A percentile compares a stretch with the other conserved stretches of the same genome.
phyloP scores from a whole-genome alignment of 2,888 invertebrate genomes.

The Thyatira batis region DNA sequence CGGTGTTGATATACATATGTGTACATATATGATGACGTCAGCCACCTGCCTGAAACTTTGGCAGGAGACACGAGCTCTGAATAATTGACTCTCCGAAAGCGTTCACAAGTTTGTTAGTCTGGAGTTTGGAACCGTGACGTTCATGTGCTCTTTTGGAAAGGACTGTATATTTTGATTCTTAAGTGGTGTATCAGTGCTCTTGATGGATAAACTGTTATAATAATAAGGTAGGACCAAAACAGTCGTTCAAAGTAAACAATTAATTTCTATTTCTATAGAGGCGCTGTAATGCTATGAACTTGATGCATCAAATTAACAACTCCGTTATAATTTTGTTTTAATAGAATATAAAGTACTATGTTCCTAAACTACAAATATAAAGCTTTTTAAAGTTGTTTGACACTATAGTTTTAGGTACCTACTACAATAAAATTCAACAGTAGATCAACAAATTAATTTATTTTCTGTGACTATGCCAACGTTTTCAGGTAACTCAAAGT shows the following conservation, averaged over 20 bases:
- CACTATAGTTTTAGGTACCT: too few species aligned
- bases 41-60: conserved; percentile 76
- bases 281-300: not conserved
- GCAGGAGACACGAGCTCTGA: conserved; percentile 75
- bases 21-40: conserved; percentile 67
- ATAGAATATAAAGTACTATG: too few species aligned
- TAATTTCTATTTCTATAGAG: conserved; percentile 1
- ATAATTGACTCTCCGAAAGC: conserved; percentile 73
- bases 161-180: conserved; percentile 23
- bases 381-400: too few species aligned
- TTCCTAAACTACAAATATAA: too few species aligned
- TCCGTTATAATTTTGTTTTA: too few species aligned
- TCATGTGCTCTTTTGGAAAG: conserved; percentile 40
- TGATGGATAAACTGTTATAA: not conserved
- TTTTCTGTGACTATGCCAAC: not conserved
- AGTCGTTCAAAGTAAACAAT: not conserved
- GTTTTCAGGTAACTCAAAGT: not conserved
- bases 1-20: conserved; percentile 58
- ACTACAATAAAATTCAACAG: too few species aligned
- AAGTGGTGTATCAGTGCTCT: conserved; percentile 20
- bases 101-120: conserved; percentile 74
- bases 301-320: not conserved
- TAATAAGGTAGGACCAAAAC: not conserved
- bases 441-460: too few species aligned
- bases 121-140: conserved; percentile 65